Percentiles rank a stretch among this genome's conserved stretches.
These are phyloP conservation scores for Drosophila infuscata DNA, from an alignment of 2,888 invertebrate species.

Conservation along the genomic window DNA sequence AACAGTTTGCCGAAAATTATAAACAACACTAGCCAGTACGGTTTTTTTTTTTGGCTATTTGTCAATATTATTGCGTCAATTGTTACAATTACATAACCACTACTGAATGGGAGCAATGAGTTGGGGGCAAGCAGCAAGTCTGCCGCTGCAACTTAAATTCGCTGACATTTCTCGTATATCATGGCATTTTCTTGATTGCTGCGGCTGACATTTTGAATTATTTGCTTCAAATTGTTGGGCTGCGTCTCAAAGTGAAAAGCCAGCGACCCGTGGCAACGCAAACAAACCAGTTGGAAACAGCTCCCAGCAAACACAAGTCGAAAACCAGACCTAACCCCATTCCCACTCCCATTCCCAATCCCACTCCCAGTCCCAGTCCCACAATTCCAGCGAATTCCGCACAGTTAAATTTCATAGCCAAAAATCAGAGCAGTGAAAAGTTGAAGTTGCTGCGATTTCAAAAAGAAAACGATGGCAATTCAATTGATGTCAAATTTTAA, in stretches of 20 bases:
- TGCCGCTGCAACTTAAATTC: conserved; percentile 48
- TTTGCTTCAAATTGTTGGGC: conserved; percentile 63
- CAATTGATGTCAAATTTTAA: conserved; percentile 58
- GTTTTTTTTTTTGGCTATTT: conserved; percentile 25
- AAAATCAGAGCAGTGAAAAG: conserved; percentile 51
- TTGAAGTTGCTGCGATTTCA: conserved; percentile 52
- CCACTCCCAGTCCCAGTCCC: background rate
- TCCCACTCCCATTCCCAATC: background rate
- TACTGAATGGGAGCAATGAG: conserved; percentile 2
- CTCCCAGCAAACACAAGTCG: background rate
- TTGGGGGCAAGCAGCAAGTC: background rate
- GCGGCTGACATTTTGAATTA: conserved; percentile 77
- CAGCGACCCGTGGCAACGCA: conserved; percentile 59
- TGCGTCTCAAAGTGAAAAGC: conserved; percentile 38
- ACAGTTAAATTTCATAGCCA: conserved; percentile 36
- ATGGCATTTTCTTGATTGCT: conserved; percentile 62
- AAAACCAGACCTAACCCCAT: background rate
- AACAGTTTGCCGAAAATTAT: conserved; percentile 47
- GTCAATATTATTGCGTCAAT: conserved; percentile 44
- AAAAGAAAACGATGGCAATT: conserved; percentile 42
- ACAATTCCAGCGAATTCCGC: background rate
- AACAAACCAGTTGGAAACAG: conserved; percentile 41
- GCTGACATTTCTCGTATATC: conserved; percentile 60
- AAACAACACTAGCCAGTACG: conserved; percentile 33
- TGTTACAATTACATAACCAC: conserved; percentile 23